These are phyloP conservation scores for Benitochromis conjunctus DNA, from an alignment of 2,113 vertebrate genomes.

Conservation along the genomic window DNA sequence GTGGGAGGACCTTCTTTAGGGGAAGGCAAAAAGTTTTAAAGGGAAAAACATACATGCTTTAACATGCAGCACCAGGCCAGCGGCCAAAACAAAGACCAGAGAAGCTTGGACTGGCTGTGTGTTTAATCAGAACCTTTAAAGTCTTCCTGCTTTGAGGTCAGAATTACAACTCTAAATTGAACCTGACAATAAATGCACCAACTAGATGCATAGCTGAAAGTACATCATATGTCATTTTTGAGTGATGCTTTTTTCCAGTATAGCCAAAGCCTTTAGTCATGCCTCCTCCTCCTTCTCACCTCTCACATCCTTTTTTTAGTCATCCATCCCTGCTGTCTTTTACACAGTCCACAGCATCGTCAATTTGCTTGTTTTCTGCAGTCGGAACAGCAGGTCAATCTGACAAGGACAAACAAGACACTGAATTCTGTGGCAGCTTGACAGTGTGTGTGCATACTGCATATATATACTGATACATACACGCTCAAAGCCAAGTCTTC, in stretches of 20 bases:
- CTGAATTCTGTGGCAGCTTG: not conserved
- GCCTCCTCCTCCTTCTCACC: not conserved
- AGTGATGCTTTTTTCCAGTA: not conserved
- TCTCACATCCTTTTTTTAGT: not conserved
- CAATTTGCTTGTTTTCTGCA: conserved; percentile 41
- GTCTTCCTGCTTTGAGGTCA: not conserved
- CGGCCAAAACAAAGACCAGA: not conserved
- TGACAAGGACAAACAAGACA: conserved; percentile 40
- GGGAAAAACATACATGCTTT: not conserved
- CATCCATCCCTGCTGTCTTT: not conserved
- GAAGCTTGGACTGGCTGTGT: not conserved
- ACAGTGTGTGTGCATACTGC: not conserved
- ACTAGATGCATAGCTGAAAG: not conserved
- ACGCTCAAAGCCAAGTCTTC: not conserved
- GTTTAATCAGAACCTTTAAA: not conserved
- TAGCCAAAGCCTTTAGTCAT: not conserved
- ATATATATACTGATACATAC: not conserved
- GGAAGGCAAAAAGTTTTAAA: not conserved
- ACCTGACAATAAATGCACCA: not conserved
- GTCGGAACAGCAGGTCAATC: conserved; percentile 19
- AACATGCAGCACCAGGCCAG: not conserved
- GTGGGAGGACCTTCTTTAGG: not conserved
- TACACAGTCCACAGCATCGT: conserved; percentile 14
- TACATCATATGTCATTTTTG: not conserved
- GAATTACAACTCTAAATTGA: not conserved